Conservation (phyloP, 2,888 invertebrate genomes). For the Eudemis profundana region DNA sequence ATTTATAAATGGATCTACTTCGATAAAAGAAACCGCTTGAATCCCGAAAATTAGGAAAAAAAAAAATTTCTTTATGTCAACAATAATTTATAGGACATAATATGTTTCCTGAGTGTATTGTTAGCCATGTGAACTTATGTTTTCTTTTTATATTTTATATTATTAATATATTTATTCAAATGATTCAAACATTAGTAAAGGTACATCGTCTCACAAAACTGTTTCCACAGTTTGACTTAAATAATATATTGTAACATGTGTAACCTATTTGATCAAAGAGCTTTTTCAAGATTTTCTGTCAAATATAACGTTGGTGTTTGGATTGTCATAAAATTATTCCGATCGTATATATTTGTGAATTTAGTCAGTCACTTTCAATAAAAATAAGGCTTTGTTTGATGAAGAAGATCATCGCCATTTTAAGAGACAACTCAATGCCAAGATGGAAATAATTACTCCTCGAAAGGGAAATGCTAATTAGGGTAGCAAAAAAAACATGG, state of each 20-base stretch:
- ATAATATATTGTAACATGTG: too few relatives aligned
- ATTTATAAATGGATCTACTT: conserved; percentile 12
- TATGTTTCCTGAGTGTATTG: conserved; percentile 1
- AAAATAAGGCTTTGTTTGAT: background rate
- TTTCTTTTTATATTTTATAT: too few relatives aligned
- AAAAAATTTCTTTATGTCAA: background rate
- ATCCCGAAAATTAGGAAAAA: conserved; percentile 1
- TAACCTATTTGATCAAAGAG: too few relatives aligned
- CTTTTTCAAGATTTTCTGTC: too few relatives aligned
- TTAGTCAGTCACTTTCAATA: background rate
- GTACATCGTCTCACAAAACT: too few relatives aligned
- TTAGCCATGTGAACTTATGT: background rate
- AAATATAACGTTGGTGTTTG: too few relatives aligned
- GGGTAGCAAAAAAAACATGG: background rate
- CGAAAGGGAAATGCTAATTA: background rate
- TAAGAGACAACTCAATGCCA: background rate
- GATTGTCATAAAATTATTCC: background rate
- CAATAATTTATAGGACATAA: conserved; percentile 3
- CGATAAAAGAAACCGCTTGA: background rate
- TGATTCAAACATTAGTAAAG: too few relatives aligned
- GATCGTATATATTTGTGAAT: background rate
- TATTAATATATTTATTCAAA: too few relatives aligned
- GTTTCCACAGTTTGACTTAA: too few relatives aligned
- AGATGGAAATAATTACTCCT: background rate
- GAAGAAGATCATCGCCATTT: conserved; percentile 3